These are phyloP conservation scores for Tiliacea aurago DNA, from an alignment of 2,888 invertebrate species.

Conservation along the genomic window DNA sequence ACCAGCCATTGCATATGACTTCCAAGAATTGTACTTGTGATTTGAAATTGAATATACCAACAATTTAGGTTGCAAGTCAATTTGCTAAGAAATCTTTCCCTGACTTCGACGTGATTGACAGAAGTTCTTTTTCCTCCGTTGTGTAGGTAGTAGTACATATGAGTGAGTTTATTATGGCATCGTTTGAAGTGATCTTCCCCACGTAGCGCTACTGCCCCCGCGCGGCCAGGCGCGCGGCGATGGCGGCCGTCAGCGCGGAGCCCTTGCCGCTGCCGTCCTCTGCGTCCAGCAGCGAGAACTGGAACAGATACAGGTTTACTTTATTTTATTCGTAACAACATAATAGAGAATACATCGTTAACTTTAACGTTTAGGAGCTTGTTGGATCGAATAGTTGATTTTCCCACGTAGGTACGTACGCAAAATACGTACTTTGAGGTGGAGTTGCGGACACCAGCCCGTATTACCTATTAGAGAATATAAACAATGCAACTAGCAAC, in stretches of 20 bases:
- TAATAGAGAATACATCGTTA: neutral
- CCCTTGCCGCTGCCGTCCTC: slow-evolving; percentile 96
- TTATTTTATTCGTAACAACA: neutral
- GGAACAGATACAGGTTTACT: slow-evolving; percentile 51
- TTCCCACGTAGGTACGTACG: too few species aligned
- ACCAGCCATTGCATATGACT: neutral
- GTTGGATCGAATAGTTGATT: too few species aligned
- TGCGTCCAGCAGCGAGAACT: slow-evolving; percentile 93
- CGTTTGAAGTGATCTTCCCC: neutral
- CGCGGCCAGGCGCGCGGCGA: slow-evolving; percentile 91
- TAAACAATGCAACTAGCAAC: too few species aligned
- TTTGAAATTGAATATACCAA: neutral
- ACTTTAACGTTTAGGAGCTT: neutral
- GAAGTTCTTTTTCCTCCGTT: neutral
- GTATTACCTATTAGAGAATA: too few species aligned
- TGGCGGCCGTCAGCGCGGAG: slow-evolving; percentile 94
- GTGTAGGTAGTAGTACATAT: neutral
- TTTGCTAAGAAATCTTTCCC: neutral
- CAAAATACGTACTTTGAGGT: neutral
- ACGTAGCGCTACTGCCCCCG: slow-evolving; percentile 61
- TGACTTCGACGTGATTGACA: neutral
- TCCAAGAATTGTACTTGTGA: neutral
- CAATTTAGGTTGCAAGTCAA: neutral
- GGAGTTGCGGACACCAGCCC: too few species aligned
- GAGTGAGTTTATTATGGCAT: slow-evolving; percentile 13